Percentiles rank a stretch among this genome's conserved stretches.
These are phyloP conservation scores for Chelonus formosanus DNA, from an alignment of 2,888 invertebrate species.

Conservation along the genomic window DNA sequence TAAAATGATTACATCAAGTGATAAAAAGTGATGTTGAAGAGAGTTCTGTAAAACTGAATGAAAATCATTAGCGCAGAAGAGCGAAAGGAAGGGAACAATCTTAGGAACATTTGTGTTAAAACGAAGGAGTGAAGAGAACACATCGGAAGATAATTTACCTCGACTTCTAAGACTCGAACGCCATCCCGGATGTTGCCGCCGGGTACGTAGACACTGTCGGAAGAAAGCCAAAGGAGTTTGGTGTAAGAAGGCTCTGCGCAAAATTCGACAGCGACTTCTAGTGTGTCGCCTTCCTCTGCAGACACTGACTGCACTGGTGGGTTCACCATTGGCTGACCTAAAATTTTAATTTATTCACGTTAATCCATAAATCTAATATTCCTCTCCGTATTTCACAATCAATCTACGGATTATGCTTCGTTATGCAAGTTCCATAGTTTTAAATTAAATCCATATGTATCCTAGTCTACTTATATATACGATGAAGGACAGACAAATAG, in stretches of 20 bases:
- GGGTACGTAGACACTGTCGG: constrained; percentile 68
- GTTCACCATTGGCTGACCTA: constrained; percentile 75
- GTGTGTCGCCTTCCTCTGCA: constrained; percentile 74
- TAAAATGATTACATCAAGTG: no score
- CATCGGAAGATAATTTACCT: constrained; percentile 47
- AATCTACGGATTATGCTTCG: not conserved
- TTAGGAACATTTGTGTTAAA: not conserved
- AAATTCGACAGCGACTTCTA: constrained; percentile 77
- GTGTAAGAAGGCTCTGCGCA: constrained; percentile 79
- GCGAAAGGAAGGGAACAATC: no score
- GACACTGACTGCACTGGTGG: constrained; percentile 74
- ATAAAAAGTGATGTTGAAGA: no score
- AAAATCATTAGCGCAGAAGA: no score
- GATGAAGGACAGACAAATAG: no score
- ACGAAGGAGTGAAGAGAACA: constrained; percentile 11
- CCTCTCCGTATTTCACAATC: not conserved
- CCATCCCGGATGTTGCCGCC: constrained; percentile 66
- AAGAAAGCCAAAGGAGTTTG: constrained; percentile 72
- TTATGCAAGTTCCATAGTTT: constrained; percentile 8
- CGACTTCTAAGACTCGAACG: constrained; percentile 55
- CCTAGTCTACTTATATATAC: not conserved
- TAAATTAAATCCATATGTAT: constrained; percentile 6
- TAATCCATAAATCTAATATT: constrained; percentile 12
- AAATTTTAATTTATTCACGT: constrained; percentile 13
- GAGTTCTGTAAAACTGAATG: no score